These are phyloP conservation scores for Busseola fusca DNA, from an alignment of 2,888 invertebrate genomes.

Conservation along the genomic window DNA sequence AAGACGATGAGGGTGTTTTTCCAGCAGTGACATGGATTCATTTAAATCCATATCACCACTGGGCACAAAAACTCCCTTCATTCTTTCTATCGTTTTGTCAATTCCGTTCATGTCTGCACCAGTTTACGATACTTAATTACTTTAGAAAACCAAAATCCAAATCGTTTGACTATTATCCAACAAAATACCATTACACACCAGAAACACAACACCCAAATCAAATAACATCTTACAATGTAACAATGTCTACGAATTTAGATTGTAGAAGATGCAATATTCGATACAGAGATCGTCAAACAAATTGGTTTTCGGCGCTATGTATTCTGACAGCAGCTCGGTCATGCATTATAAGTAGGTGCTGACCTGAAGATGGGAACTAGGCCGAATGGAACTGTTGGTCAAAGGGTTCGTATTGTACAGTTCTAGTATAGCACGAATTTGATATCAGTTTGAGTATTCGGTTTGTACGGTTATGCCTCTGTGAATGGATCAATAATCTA, in stretches of 20 bases:
- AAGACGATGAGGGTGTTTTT: background rate
- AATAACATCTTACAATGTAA: slow-evolving; percentile 33
- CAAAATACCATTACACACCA: background rate
- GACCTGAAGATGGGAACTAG: slow-evolving; percentile 59
- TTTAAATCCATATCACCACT: background rate
- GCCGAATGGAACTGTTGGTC: slow-evolving; percentile 50
- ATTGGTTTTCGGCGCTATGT: slow-evolving; percentile 71
- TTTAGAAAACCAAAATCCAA: background rate
- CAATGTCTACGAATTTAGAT: slow-evolving; percentile 15
- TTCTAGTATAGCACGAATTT: slow-evolving; percentile 30
- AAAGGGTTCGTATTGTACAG: slow-evolving; percentile 46
- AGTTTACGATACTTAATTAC: background rate
- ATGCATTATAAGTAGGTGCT: slow-evolving; percentile 74
- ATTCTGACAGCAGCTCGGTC: slow-evolving; percentile 66
- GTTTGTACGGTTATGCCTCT: background rate
- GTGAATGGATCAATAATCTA: background rate
- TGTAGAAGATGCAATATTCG: slow-evolving; percentile 43
- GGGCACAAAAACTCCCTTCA: background rate
- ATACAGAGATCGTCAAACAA: slow-evolving; percentile 61
- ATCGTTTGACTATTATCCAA: background rate
- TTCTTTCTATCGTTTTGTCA: background rate
- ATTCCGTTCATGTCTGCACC: background rate
- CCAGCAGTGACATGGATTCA: too few relatives aligned
- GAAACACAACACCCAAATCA: slow-evolving; percentile 11
- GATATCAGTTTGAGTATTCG: slow-evolving; percentile 30